Conservation (phyloP, 1,140 invertebrate genomes). For the Brachionus manjavacas region DNA sequence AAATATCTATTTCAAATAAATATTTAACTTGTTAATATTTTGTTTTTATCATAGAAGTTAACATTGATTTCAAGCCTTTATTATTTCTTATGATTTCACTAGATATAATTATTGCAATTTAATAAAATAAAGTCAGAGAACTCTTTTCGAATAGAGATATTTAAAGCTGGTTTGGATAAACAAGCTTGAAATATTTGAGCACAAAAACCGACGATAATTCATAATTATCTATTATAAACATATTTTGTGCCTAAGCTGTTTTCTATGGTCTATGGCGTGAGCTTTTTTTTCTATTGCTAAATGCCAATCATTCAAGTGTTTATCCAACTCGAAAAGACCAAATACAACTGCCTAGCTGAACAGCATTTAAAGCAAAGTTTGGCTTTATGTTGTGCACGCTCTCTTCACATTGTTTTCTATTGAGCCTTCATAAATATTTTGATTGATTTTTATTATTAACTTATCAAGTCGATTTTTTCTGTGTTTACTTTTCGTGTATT, state of each 20-base stretch:
- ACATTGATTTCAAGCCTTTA: not conserved
- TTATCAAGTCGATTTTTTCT: not conserved
- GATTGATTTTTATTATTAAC: slow-evolving; percentile 34
- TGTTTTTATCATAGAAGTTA: slow-evolving; percentile 23
- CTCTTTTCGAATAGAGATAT: not conserved
- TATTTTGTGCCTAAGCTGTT: slow-evolving; percentile 8
- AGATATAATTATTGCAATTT: slow-evolving; percentile 39
- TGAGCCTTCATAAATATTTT: slow-evolving; percentile 9
- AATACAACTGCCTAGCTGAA: not conserved
- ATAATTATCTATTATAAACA: slow-evolving; percentile 20
- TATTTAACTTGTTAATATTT: slow-evolving; percentile 37
- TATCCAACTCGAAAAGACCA: not conserved
- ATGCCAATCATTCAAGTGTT: not conserved
- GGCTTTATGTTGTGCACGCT: not conserved
- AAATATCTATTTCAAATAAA: slow-evolving; percentile 19
- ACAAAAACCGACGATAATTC: not conserved
- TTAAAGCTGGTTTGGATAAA: not conserved
- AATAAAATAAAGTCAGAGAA: slow-evolving; percentile 9
- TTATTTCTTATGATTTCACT: not conserved
- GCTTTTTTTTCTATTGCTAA: not conserved
- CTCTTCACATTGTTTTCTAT: not conserved
- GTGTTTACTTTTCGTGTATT: slow-evolving; percentile 27
- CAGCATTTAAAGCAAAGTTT: not conserved
- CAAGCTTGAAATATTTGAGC: slow-evolving; percentile 12
- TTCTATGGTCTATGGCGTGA: not conserved